phyloP scores from a whole-genome alignment of 2,797 vertebrate species.

The Lagocephalus sceleratus region DNA sequence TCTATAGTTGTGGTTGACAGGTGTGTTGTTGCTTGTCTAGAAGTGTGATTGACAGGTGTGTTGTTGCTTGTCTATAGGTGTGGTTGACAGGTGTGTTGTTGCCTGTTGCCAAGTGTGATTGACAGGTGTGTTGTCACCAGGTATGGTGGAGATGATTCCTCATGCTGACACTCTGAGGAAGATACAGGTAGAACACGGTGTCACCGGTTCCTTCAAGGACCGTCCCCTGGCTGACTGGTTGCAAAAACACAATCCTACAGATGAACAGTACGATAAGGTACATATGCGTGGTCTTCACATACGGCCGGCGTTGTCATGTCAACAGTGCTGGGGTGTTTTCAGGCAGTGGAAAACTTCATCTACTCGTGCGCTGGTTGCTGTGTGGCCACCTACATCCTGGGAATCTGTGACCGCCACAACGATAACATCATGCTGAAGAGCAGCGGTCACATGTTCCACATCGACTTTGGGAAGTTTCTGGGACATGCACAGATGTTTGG shows the following conservation, averaged over 20 bases:
- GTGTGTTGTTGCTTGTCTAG: conserved; percentile 2
- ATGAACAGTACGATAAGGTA: conserved; percentile 95
- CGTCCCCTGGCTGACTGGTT: conserved; percentile 92
- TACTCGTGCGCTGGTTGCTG: conserved; percentile 97
- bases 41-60: not conserved
- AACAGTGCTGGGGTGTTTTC: not conserved
- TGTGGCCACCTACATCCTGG: conserved; percentile 94
- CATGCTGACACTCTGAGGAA: conserved; percentile 92
- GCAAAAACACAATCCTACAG: conserved; percentile 92
- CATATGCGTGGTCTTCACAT: not conserved
- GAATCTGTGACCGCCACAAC: conserved; percentile 95
- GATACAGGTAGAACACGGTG: conserved; percentile 95
- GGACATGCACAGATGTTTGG: conserved; percentile 98
- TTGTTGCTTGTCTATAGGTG: not conserved
- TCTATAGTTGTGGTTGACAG: not conserved
- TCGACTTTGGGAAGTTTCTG: conserved; percentile 95
- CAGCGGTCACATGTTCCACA: conserved; percentile 98
- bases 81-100: conserved; percentile 1
- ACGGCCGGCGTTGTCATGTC: no score
- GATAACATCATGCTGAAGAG: conserved; percentile 99
- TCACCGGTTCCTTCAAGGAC: conserved; percentile 96
- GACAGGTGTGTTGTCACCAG: conserved; percentile 58
- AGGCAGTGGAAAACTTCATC: conserved; percentile 99
- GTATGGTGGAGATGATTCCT: conserved; percentile 98
- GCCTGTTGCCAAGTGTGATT: conserved; percentile 4